Base-by-base conservation (phyloP, 2,113 vertebrate genomes). In the Mustela nigripes region DNA sequence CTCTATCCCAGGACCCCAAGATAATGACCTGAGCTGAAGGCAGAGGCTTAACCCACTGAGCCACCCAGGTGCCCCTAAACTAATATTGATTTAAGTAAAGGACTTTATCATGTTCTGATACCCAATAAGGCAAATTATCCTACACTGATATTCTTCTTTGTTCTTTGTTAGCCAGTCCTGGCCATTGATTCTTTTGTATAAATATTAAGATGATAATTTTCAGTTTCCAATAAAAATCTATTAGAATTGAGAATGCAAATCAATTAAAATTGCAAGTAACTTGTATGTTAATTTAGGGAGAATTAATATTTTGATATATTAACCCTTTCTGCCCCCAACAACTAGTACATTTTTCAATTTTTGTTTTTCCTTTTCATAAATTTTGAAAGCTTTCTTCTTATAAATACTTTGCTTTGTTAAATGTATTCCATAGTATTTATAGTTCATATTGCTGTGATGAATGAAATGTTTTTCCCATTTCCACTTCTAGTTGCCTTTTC, bases 31-130 rank as follows among this genome's bases (percentile, higher is more conserved):
- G 16, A 56, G 53, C 53, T 56, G 16, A 56, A 56, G 53, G 53
- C 53, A 56, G 16, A 56, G 16, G 53, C 53, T 56, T 56, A 56
- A 56, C 53, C 53, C 53, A 56, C 53, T 56, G 53, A 56, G 53
- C 53, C 16, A 56, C 53, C 53, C 53, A 18, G 53, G 53, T 56
- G 53, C 53, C 53, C 53, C 28, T 67, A 69, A 93, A 65, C 28
- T 50, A 86, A 56, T 86, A 50, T 48, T 92, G 56, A 62, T 92
- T 84, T 71, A 45, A 71, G n/a, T 74, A 92, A 92, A n/a, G 18
- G 8, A 62, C 31, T 74, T 74, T 74, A 22, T 74, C 24, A 48
- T 89, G 31, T 76, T 62, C 56, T 91, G 89, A 65, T 79, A 53
- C 42, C 2, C 50, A 31, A 58, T 91, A 76, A 93, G 60, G 42